Base-by-base conservation (phyloP, 2,888 invertebrate species). In the Morpho helenor region DNA sequence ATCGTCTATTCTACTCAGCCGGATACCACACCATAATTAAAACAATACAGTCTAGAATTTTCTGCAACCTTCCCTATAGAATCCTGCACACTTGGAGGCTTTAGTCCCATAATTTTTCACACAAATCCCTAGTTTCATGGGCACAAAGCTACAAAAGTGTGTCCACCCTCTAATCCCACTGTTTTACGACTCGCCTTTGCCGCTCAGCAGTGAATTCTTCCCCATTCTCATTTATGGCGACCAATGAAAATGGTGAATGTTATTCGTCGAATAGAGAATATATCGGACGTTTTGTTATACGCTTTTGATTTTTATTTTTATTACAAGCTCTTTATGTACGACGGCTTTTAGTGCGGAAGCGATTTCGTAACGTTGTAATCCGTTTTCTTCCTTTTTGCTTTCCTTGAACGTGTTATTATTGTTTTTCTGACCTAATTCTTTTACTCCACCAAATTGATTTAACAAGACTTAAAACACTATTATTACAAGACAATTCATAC, bases 101-200 rank as follows among this genome's bases (percentile, higher is more conserved):
- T 6, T 7, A 7, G 7, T 7, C 2, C 16, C 16, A 16, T 16
- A 16, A 16, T 16, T 16, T 16, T 16, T 16, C 16, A 16, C 16
- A 16, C 16, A 16, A 3, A 47, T 41, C 63, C 59, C 71, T 23
- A 41, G 44, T 66, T 61, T 66, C 43, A 42, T 67, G 68, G 77
- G 80, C 73, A 60, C 60, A 61, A 58, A 41, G 51, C 55, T 64
- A 63, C 64, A 65, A 60, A 68, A 72, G 72, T 75, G 71, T 75
- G 81, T 76, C 79, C 78, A 74, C 77, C 75, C 79, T 75, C 80
- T 84, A 85, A 87, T 85, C 83, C 84, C 70, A 76, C 75, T 76
- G 79, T 84, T 88, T 88, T 87, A 88, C 81, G 86, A 83, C 74
- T 70, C 65, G 76, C 76, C 79, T 80, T 78, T 79, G 80, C 82